Percentiles rank a stretch among this genome's conserved stretches.
These are phyloP conservation scores for Adelosebastes latens DNA, from an alignment of 2,797 vertebrate genomes.

Conservation along the genomic window DNA sequence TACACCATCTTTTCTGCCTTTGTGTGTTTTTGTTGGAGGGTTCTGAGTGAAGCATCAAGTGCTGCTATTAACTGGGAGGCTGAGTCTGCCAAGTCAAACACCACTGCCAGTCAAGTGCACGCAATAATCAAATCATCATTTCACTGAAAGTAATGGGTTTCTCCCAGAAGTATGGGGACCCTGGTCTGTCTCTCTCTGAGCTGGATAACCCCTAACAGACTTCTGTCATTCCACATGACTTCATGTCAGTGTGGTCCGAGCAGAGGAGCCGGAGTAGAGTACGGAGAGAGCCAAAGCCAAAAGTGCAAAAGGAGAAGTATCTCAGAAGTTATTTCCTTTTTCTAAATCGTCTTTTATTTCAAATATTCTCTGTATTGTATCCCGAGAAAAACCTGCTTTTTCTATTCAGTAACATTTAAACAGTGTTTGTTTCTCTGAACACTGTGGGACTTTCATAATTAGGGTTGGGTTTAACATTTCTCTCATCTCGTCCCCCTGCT, in stretches of 20 bases:
- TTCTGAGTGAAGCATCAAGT: constrained; percentile 40
- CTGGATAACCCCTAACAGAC: constrained; percentile 23
- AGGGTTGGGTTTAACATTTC: constrained; percentile 14
- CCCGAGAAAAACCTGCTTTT: not conserved
- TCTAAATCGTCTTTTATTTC: not conserved
- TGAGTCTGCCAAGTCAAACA: constrained; percentile 70
- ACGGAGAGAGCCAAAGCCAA: not conserved
- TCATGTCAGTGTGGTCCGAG: constrained; percentile 24
- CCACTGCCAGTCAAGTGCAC: constrained; percentile 46
- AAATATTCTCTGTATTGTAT: not conserved
- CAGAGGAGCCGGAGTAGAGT: constrained; percentile 7
- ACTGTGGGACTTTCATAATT: constrained; percentile 4
- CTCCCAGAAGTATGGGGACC: constrained; percentile 27
- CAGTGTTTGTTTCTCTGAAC: constrained; percentile 13
- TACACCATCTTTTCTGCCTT: constrained; percentile 37
- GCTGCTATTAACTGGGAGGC: constrained; percentile 58
- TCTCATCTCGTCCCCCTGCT: constrained; percentile 5
- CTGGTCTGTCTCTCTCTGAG: constrained; percentile 9
- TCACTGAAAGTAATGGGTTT: constrained; percentile 42
- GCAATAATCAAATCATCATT: constrained; percentile 64
- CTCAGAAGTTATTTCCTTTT: not conserved
- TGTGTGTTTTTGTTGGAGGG: constrained; percentile 67
- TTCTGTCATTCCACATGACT: constrained; percentile 39
- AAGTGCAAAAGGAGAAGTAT: constrained; percentile 5
- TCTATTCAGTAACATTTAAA: not conserved